Percentiles rank a stretch among this genome's conserved stretches.
Evolutionary conservation across 1,140 invertebrate genomes (phyloP).

Genomic region (Drosophila kurseongensis): DNA sequence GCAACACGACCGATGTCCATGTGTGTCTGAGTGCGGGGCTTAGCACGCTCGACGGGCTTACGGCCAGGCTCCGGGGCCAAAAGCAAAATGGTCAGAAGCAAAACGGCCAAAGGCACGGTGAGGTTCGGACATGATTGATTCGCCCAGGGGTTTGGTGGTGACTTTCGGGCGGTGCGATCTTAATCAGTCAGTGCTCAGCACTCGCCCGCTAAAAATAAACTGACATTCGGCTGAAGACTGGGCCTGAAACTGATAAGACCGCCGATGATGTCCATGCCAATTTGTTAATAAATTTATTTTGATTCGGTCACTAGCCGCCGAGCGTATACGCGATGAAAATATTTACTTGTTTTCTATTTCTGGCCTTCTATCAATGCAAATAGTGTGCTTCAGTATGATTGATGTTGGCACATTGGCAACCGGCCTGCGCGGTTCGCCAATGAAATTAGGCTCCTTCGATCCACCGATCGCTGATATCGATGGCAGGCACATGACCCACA

Average conservation of each 20-base stretch:
- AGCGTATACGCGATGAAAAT: conserved; percentile 10
- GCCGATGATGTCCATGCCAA: conserved; percentile 58
- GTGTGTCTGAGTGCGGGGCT: conserved; percentile 51
- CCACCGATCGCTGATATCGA: conserved; percentile 44
- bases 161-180: conserved; percentile 41
- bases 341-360: conserved; percentile 17
- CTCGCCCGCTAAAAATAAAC: conserved; percentile 66
- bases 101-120: conserved; percentile 5
- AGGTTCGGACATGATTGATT: conserved; percentile 65
- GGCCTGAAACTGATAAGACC: conserved; percentile 46
- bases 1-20: conserved; percentile 19
- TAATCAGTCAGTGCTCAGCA: conserved; percentile 47
- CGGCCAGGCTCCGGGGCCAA: conserved; percentile 5
- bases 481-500: conserved; percentile 64
- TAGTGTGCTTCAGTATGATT: conserved; percentile 52
- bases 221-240: conserved; percentile 38
- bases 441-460: conserved; percentile 36
- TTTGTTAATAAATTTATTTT: conserved; percentile 65
- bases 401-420: conserved; percentile 43
- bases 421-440: conserved; percentile 28
- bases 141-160: conserved; percentile 5
- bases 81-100: conserved; percentile 5
- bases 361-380: conserved; percentile 53
- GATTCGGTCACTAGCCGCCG: conserved; percentile 20
- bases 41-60: conserved; percentile 35